phyloP scores from a whole-genome alignment of 1,140 invertebrate species.

The Hylyphantes graminicola region DNA sequence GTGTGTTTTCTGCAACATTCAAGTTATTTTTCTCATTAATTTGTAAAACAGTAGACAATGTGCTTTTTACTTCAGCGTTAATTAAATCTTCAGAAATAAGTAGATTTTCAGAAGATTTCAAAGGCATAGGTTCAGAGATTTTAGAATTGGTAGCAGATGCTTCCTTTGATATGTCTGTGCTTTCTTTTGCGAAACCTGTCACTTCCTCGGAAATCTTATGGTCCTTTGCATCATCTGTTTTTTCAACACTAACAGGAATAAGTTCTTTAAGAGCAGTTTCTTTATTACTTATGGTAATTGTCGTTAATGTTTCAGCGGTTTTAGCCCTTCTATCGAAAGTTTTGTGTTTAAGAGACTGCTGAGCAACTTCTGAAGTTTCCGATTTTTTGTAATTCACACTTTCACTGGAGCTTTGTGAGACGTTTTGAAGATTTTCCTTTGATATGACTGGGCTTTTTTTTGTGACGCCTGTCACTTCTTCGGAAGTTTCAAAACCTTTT shows the following conservation, averaged over 20 bases:
- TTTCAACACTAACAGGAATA: neutral
- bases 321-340: neutral
- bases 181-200: no score
- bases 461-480: no score
- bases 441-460: no score
- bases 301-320: constrained; percentile 1
- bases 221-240: no score
- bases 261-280: neutral
- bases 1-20: constrained; percentile 19
- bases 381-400: neutral
- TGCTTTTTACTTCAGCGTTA: neutral
- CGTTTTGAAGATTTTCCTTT: no score
- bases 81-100: constrained; percentile 8
- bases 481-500: no score
- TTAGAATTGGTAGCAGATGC: neutral
- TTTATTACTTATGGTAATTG: constrained; percentile 14
- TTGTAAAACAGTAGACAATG: neutral
- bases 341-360: neutral
- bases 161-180: neutral
- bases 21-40: neutral
- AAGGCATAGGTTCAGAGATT: constrained; percentile 5
- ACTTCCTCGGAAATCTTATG: no score
- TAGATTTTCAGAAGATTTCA: constrained; percentile 41
- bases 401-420: constrained; percentile 41
- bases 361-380: neutral